Base-by-base conservation (phyloP, 2,797 vertebrate species). In the Danio tinwini region DNA sequence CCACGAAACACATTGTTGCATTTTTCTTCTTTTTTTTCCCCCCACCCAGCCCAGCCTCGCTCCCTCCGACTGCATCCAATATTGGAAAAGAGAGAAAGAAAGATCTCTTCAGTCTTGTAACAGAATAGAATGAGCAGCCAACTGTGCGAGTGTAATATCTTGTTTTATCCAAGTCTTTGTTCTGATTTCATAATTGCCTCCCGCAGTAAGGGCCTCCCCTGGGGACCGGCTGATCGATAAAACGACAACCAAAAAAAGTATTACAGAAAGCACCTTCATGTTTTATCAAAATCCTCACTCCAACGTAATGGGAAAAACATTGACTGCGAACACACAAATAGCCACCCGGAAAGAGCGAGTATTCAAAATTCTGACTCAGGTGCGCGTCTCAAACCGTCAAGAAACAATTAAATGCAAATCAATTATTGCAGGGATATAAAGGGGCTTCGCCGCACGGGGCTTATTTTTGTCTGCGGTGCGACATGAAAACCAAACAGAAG, bases 271-370 rank as follows among this genome's bases (percentile, higher is more conserved):
- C 81, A 81, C 84, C 80, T 88, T 88, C 85, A 88, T 87, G 88
- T 87, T 88, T 88, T 88, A 87, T 88, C 88, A 88, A 88, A 88
- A 85, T 83, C 76, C 82, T 87, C 85, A 85, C 74, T 84, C 84
- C 79, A 80, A 80, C 49, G 58, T 87, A 87, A 85, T 87, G 39
- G 82, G 82, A 62, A 59, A 39, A 76, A 84, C 84, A 81, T 70
- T 63, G 76, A 78, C 78, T 68, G 76, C n/a, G 19, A 80, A 79
- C 56, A 76, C 29, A 29, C 49, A 67, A 82, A 85, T 81, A 81
- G 77, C 70, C 74, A 76, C 45, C 64, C 40, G 55, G 71, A 50
- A 70, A 70, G 67, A 44, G 29, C 16, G 1, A 13, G 16, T 12
- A 13, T 59, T 83, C 62, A 52, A 76, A 64, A 63, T 45, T 64